These are phyloP conservation scores for Batillaria attramentaria DNA, from an alignment of 1,140 invertebrate species.

Conservation along the genomic window DNA sequence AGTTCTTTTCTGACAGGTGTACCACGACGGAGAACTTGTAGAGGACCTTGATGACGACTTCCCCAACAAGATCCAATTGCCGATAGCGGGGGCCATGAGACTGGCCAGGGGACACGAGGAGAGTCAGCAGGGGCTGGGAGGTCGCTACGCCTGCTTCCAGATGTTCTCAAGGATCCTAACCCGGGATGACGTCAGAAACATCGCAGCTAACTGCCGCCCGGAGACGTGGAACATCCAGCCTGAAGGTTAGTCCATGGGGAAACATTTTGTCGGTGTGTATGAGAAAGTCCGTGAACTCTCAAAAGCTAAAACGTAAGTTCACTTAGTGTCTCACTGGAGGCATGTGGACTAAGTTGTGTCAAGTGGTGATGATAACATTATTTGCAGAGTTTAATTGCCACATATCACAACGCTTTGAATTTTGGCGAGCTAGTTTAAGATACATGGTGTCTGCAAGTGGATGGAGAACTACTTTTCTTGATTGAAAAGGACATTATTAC, in stretches of 20 bases:
- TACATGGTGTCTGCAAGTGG: no score
- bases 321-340: neutral
- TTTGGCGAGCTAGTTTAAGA: no score
- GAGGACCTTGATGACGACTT: conserved; percentile 49
- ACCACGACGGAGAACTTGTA: conserved; percentile 40
- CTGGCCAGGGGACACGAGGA: conserved; percentile 39
- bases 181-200: conserved; percentile 29
- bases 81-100: conserved; percentile 34
- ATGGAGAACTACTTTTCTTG: no score
- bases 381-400: no score
- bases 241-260: conserved; percentile 19
- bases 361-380: no score
- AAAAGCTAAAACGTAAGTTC: neutral
- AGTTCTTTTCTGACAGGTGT: conserved; percentile 14
- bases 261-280: neutral
- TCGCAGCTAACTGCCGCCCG: conserved; percentile 32
- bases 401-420: no score
- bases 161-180: conserved; percentile 26
- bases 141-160: conserved; percentile 41
- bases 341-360: neutral
- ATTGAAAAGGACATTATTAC: no score
- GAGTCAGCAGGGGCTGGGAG: conserved; percentile 30
- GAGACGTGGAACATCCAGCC: conserved; percentile 38
- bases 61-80: conserved; percentile 44
- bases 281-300: neutral